Evolutionary conservation across 1,140 invertebrate species (phyloP).

Genomic region (Phocides pigmalion): DNA sequence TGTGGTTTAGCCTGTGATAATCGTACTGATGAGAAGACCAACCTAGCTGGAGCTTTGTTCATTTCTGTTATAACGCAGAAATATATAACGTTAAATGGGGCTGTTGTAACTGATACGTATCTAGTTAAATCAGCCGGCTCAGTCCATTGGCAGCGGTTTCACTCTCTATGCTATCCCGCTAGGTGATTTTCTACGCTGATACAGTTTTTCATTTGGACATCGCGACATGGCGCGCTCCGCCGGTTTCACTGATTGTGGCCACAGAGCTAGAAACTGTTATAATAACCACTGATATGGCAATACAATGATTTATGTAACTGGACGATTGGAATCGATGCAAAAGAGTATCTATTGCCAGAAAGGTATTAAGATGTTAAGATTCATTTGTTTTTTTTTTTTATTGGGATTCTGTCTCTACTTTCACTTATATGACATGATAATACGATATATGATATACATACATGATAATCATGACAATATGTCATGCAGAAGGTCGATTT

Average conservation of each 20-base stretch:
- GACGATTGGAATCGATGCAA: not conserved
- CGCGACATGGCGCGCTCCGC: slow-evolving; percentile 41
- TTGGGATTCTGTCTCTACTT: not conserved
- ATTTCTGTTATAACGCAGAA: slow-evolving; percentile 2
- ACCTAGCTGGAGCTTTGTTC: not conserved
- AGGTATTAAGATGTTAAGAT: not conserved
- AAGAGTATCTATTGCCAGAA: not conserved
- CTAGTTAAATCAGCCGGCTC: slow-evolving; percentile 48
- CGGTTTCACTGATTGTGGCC: slow-evolving; percentile 63
- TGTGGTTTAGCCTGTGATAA: slow-evolving; percentile 39
- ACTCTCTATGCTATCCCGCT: slow-evolving; percentile 72
- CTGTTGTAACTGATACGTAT: slow-evolving; percentile 32
- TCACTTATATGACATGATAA: too few relatives aligned
- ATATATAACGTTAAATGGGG: slow-evolving; percentile 20
- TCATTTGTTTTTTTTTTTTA: too few relatives aligned
- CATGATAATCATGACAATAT: too few relatives aligned
- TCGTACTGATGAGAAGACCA: slow-evolving; percentile 39
- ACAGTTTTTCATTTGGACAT: slow-evolving; percentile 68
- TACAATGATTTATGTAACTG: not conserved
- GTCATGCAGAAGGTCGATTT: too few relatives aligned
- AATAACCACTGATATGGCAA: slow-evolving; percentile 14
- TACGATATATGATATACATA: too few relatives aligned
- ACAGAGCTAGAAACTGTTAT: slow-evolving; percentile 38
- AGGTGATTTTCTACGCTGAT: slow-evolving; percentile 65
- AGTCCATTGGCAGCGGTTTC: slow-evolving; percentile 58